Evolutionary conservation across 53 echinoderm and acorn worm genomes (phyloP), one percentile per base, ranked within the genome.

Genomic region (Glandiceps talaboti): DNA sequence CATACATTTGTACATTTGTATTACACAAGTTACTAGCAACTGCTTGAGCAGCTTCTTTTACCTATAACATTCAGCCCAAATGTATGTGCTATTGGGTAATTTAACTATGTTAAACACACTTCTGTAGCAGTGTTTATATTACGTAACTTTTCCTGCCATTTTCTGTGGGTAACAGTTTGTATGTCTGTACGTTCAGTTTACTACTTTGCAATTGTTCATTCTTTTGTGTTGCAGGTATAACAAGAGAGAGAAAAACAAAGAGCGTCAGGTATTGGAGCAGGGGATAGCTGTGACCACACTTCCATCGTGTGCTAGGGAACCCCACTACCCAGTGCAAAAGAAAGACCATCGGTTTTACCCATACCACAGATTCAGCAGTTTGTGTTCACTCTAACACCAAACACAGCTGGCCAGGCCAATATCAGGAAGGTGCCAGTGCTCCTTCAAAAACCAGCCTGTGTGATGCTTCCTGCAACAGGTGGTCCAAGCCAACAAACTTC

Each of bases 341-440:
- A 64, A 28, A 80, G 74, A 26, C 80, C 80, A 76, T 27, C 74
- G 28, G 72, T 27, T 20, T 32, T 85, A 27, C 1, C 12, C 30
- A 33, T 30, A 28, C 80, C 80, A 0, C 14, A 27, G 14, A n/a
- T 28, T 75, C 76, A 32, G n/a, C 73, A 79, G 12, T 80, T 80
- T 45, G 30, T 29, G 1, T 81, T 73, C 74, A 0, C 1, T 26
- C 45, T 75, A 14, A 77, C 78, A 1, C 32, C 30, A 20, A 76
- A 74, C 78, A 86, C 86, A n/a, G 82, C 85, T 0, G 85, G 85
- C 28, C 73, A 78, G 64, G 86, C 33, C n/a, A 79, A 30, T 0
- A 26, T 78, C 14, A 29, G 73, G 1, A 14, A 31, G 14, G 31
- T 14, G 32, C 28, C 76, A 64, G 14, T 74, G 14, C 25, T 79